These are phyloP conservation scores for Leguminivora glycinivorella DNA, from an alignment of 1,140 invertebrate genomes.

Conservation along the genomic window DNA sequence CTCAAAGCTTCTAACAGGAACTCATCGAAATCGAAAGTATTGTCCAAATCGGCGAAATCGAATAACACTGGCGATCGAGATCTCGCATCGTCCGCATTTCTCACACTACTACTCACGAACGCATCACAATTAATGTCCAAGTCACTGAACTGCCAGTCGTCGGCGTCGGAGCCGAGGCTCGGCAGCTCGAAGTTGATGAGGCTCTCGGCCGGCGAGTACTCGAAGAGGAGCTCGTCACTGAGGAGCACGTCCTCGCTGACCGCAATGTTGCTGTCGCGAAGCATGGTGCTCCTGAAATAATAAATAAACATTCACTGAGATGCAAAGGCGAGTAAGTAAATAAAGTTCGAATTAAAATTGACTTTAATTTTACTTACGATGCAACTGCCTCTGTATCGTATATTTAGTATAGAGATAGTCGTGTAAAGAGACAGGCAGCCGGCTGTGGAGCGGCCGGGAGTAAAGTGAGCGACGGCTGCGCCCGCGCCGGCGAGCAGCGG, in stretches of 20 bases:
- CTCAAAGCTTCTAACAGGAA: slow-evolving; percentile 60
- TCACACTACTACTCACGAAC: slow-evolving; percentile 57
- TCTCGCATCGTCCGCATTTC: slow-evolving; percentile 45
- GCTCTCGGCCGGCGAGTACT: slow-evolving; percentile 68
- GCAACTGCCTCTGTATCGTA: background rate
- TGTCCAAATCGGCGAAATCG: slow-evolving; percentile 48
- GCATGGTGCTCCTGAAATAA: slow-evolving; percentile 60
- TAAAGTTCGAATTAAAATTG: slow-evolving; percentile 12
- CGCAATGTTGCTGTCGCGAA: slow-evolving; percentile 50
- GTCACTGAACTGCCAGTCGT: slow-evolving; percentile 62
- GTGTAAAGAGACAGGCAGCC: slow-evolving; percentile 37
- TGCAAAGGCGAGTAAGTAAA: slow-evolving; percentile 4
- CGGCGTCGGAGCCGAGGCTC: slow-evolving; percentile 41
- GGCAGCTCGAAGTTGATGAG: slow-evolving; percentile 72
- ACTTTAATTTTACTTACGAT: background rate
- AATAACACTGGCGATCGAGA: slow-evolving; percentile 29
- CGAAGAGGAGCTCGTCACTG: slow-evolving; percentile 62
- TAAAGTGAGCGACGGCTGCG: slow-evolving; percentile 50
- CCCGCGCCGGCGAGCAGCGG: slow-evolving; percentile 51
- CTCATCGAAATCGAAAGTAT: slow-evolving; percentile 65
- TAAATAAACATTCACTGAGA: slow-evolving; percentile 30
- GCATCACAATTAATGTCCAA: slow-evolving; percentile 63
- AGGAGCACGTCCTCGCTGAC: slow-evolving; percentile 56
- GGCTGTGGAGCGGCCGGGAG: slow-evolving; percentile 49
- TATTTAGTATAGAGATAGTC: background rate